Conservation (phyloP, 2,888 invertebrate species). For the Dolomedes plantarius region DNA sequence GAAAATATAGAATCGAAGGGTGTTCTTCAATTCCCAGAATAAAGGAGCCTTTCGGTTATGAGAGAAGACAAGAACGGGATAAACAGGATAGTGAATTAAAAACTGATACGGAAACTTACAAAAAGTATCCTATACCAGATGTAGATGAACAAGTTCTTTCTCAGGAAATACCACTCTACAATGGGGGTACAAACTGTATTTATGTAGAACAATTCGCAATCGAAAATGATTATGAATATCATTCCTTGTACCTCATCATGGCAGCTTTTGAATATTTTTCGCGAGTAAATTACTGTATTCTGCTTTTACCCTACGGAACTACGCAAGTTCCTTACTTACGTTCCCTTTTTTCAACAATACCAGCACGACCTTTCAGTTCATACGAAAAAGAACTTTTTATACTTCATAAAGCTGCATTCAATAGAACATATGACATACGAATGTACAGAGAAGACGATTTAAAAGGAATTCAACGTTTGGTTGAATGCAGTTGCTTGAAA, state of each 20-base stretch:
- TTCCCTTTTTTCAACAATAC: conserved; percentile 34
- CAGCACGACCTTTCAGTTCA: conserved; percentile 34
- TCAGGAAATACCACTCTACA: conserved; percentile 27
- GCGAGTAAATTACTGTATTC: conserved; percentile 34
- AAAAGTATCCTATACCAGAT: conserved; percentile 11
- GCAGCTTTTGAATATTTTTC: conserved; percentile 52
- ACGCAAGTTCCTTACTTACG: conserved; percentile 33
- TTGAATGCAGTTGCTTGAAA: conserved; percentile 45
- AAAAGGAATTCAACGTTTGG: conserved; percentile 12
- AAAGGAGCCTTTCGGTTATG: conserved; percentile 38
- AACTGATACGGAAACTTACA: neutral
- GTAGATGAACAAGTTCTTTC: neutral
- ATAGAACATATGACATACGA: conserved; percentile 8
- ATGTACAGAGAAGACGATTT: conserved; percentile 10
- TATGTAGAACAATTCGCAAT: conserved; percentile 56
- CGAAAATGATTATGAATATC: conserved; percentile 47
- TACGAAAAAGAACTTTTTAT: conserved; percentile 61
- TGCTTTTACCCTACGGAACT: conserved; percentile 54
- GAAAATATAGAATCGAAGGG: conserved; percentile 23
- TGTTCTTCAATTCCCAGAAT: conserved; percentile 30
- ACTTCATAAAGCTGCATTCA: conserved; percentile 37
- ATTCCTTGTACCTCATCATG: conserved; percentile 28
- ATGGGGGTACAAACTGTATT: conserved; percentile 32
- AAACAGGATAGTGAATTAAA: neutral
- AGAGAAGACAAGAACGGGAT: neutral